phyloP scores from a whole-genome alignment of 2,113 vertebrate genomes.

The Chitala chitala region DNA sequence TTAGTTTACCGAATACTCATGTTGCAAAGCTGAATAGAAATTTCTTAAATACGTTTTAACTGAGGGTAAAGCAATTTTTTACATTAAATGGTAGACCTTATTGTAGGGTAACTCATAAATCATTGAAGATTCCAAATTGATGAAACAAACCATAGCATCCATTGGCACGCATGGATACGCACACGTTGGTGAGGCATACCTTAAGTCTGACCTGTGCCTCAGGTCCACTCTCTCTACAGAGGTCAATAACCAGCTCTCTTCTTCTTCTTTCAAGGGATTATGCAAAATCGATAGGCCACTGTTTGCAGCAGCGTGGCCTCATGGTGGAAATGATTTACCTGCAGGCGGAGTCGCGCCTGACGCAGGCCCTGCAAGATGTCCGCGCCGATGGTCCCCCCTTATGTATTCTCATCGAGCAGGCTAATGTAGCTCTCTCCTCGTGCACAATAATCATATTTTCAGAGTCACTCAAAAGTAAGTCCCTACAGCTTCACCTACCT shows the following conservation, averaged over 20 bases:
- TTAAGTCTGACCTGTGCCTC: constrained; percentile 27
- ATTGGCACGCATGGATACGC: background rate
- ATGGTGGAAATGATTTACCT: constrained; percentile 71
- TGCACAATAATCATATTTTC: constrained; percentile 72
- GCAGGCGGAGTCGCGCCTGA: constrained; percentile 60
- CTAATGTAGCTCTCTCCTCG: constrained; percentile 63
- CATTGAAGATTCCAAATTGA: no score
- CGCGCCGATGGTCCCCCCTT: constrained; percentile 68
- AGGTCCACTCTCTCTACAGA: constrained; percentile 33
- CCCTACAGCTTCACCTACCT: constrained; percentile 32
- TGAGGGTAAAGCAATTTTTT: no score
- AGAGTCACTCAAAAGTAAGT: constrained; percentile 77
- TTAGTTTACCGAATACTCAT: no score
- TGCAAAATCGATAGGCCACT: constrained; percentile 64
- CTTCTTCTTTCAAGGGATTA: constrained; percentile 73
- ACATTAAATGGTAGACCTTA: no score
- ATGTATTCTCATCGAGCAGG: constrained; percentile 73
- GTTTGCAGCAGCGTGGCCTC: constrained; percentile 67
- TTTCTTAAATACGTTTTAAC: no score
- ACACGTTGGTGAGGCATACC: background rate
- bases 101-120: no score
- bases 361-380: constrained; percentile 66
- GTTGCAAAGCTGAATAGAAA: no score
- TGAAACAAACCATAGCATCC: no score
- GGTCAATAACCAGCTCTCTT: constrained; percentile 61